These are phyloP conservation scores for Corvus cornix DNA, from an alignment of 2,113 vertebrate genomes.

Conservation along the genomic window DNA sequence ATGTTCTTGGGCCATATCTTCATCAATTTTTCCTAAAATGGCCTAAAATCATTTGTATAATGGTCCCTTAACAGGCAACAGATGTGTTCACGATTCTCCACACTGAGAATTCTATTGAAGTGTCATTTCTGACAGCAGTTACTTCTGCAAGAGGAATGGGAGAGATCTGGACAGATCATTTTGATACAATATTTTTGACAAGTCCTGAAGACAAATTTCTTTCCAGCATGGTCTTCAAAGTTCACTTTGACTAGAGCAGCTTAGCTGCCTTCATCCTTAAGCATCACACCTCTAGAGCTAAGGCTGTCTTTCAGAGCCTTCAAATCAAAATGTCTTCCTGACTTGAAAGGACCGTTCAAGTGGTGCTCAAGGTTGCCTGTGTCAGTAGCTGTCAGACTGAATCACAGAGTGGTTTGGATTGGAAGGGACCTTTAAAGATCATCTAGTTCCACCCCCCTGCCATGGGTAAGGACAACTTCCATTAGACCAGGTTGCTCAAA, in stretches of 20 bases:
- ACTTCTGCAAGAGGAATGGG: not conserved
- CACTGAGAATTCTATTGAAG: not conserved
- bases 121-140: not conserved
- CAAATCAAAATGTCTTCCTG: not conserved
- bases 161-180: not conserved
- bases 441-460: not conserved
- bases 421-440: not conserved
- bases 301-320: not conserved
- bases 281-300: not conserved
- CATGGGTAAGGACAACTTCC: not conserved
- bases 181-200: not conserved
- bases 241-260: not conserved
- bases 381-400: not conserved
- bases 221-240: not conserved
- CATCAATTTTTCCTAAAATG: not conserved
- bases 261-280: not conserved
- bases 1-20: not conserved
- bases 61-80: not conserved
- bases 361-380: not conserved
- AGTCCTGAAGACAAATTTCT: not conserved
- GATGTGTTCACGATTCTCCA: not conserved
- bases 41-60: not conserved
- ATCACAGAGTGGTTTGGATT: not conserved
- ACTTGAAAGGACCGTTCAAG: not conserved
- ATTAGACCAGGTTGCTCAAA: not conserved